Evolutionary conservation across 2,888 invertebrate genomes (phyloP).

Genomic region (Nasonovia ribisnigri): DNA sequence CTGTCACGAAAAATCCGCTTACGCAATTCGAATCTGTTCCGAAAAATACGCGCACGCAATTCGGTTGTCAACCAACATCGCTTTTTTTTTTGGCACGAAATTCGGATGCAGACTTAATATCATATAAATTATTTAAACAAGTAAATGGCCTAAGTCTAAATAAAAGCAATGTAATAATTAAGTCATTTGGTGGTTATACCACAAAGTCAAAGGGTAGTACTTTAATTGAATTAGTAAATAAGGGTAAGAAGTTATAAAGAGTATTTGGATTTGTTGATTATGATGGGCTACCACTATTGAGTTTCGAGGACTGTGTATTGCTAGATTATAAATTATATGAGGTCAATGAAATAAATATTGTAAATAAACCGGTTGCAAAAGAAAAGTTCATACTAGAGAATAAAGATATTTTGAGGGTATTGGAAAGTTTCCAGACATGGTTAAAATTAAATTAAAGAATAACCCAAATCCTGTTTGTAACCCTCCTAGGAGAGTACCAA

Average conservation of each 20-base stretch:
- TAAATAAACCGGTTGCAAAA: not conserved
- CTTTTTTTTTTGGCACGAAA: too few relatives aligned
- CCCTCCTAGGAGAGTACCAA: not conserved
- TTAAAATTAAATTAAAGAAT: not conserved
- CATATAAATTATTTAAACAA: not conserved
- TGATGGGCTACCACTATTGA: not conserved
- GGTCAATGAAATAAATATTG: not conserved
- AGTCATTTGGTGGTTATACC: not conserved
- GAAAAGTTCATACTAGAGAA: not conserved
- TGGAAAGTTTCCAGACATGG: not conserved
- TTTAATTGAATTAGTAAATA: not conserved
- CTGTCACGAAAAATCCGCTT: too few relatives aligned
- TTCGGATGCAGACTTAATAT: not conserved
- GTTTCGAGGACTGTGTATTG: not conserved
- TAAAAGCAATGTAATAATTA: not conserved
- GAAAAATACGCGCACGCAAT: too few relatives aligned
- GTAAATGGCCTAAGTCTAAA: not conserved
- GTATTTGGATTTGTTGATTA: not conserved
- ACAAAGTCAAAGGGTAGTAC: not conserved
- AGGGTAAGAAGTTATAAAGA: not conserved
- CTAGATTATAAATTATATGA: not conserved
- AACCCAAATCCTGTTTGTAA: not conserved
- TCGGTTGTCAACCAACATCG: too few relatives aligned
- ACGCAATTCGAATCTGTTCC: too few relatives aligned
- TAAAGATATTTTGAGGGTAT: not conserved